Evolutionary conservation across 2,888 invertebrate species (phyloP), one percentile per base, ranked within the genome.

Genomic region (Graphium colonna): DNA sequence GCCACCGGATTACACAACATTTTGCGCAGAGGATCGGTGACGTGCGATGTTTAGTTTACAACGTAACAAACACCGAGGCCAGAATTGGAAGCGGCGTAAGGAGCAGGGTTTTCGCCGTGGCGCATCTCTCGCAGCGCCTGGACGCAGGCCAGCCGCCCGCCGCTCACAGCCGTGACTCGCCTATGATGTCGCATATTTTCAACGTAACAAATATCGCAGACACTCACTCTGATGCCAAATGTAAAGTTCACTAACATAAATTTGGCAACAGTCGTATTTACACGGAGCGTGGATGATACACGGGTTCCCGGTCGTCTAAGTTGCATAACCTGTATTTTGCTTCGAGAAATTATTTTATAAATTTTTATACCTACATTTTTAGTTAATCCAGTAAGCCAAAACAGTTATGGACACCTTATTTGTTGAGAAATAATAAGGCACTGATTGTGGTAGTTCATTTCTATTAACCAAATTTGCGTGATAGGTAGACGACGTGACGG

Each of bases 111-210:
- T 18, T 41, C 21, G 26, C 48, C 21, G 8, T 47, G 60, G 65
- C 68, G 65, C 63, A 67, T 67, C 59, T 62, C 9, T 9, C n/a
- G 33, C 7, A n/a, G 26, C 67, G 65, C 57, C 82, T 86, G 87
- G 85, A 84, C 66, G 59, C 56, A 63, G 74, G 84, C 83, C 84
- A 86, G 83, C 73, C 71, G 69, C 75, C 76, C 77, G 73, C 70
- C 61, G 66, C 40, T 18, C 31, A 33, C 46, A 68, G 67, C 72
- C 77, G 79, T 83, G 85, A 87, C 85, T 83, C 82, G 79, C 64
- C 81, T 77, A 76, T 89, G 88, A 88, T 88, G 88, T 79, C 80
- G 83, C 79, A 83, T 89, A 87, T 86, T 86, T 87, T 84, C 84
- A 86, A 86, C 87, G 86, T 88, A 87, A 82, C 82, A 75, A 76